phyloP scores from a whole-genome alignment of 35 echinoderm and acorn worm genomes.

The Heliocidaris erythrogramma region DNA sequence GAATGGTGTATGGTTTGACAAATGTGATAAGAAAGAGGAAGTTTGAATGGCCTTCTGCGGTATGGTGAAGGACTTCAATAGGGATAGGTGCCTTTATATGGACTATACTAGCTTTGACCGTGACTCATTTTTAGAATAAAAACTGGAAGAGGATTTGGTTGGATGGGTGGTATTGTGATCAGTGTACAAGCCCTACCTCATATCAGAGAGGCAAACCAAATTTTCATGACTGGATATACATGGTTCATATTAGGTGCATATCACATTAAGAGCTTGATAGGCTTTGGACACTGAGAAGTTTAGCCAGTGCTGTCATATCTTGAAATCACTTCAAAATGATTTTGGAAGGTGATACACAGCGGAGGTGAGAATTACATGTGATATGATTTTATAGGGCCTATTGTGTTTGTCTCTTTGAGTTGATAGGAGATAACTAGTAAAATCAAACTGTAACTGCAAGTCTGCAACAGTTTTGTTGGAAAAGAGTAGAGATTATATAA shows the following conservation, averaged over 20 bases:
- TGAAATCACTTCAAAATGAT: neutral
- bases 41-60: neutral
- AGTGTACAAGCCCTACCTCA: neutral
- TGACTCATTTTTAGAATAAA: constrained; percentile 19
- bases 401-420: too few species aligned
- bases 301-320: neutral
- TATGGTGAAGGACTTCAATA: neutral
- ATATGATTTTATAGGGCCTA: neutral
- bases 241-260: neutral
- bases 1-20: neutral
- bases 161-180: neutral
- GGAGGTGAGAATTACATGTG: neutral
- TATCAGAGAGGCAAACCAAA: neutral
- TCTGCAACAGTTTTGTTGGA: too few species aligned
- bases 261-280: neutral
- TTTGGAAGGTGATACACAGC: neutral
- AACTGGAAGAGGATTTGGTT: constrained; percentile 9
- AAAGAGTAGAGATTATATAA: too few species aligned
- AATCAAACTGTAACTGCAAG: too few species aligned
- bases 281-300: neutral
- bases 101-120: neutral
- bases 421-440: too few species aligned
- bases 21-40: neutral
- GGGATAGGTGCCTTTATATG: neutral
- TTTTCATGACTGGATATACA: neutral